Base-by-base conservation (phyloP, 2,888 invertebrate species). In the Caprella mutica region DNA sequence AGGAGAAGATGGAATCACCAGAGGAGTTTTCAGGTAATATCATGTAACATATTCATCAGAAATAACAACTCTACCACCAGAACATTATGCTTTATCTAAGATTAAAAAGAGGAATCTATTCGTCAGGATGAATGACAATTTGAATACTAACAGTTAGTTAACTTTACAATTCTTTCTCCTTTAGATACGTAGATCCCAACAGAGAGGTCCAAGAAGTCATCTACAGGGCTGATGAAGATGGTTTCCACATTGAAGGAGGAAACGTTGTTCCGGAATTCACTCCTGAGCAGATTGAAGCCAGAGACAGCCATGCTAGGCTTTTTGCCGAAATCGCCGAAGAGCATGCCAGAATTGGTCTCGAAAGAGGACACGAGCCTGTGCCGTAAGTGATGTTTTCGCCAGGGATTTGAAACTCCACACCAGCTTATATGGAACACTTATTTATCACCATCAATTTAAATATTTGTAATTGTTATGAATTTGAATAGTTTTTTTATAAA, bases 1-100 rank as follows among this genome's bases (percentile, higher is more conserved):
- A 26, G 60, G 60, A 9, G 50, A 55, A 12, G 60, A 64, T 27
- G 64, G 64, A 40, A 58, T 64, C 44, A 64, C 64, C 12, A 58
- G 64, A 17, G 64, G 64, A 21, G 64, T 57, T 8, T 57, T 35
- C 46, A 57, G 57, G 57, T 57, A 1, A 29, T 30, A 44, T 23
- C 8, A 1, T n/a, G n/a, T 17, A 23, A 24, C 1, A 14, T 21
- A 44, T n/a, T 9, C 1, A 44, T 1, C 1, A 1, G 21, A 24
- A n/a, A 5, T 44, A 5, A 19, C 9, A 21, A 14, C 9, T n/a
- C 26, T 21, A 14, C 17, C 23, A n/a, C n/a, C n/a, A n/a, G n/a
- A n/a, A n/a, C n/a, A n/a, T n/a, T n/a, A n/a, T n/a, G n/a, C n/a
- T n/a, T n/a, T n/a, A n/a, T n/a, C n/a, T n/a, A n/a, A n/a, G n/a